These are phyloP conservation scores for Botia almorhae DNA, from an alignment of 2,797 vertebrate species.

Conservation along the genomic window DNA sequence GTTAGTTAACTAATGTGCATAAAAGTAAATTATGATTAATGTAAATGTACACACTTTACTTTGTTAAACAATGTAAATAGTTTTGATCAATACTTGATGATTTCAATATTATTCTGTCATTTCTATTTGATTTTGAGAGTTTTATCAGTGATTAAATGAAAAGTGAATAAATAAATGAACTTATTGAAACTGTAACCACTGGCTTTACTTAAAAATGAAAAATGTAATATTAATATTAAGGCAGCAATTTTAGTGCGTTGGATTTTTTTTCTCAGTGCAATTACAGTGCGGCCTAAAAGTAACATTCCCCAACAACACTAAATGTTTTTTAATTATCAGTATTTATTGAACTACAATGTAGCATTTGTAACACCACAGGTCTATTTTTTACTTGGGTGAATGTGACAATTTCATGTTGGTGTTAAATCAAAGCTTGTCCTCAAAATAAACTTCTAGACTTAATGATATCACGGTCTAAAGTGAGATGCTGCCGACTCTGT, in stretches of 20 bases:
- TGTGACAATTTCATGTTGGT: slow-evolving; percentile 9
- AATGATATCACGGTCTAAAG: slow-evolving; percentile 50
- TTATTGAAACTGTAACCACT: too few species aligned
- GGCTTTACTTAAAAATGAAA: not conserved
- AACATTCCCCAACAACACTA: too few species aligned
- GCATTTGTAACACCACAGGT: not conserved
- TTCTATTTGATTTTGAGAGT: too few species aligned
- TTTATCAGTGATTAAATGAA: too few species aligned
- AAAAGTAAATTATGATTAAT: too few species aligned
- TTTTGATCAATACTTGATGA: not conserved
- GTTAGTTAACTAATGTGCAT: too few species aligned
- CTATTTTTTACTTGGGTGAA: slow-evolving; percentile 5
- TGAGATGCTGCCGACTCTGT: slow-evolving; percentile 45
- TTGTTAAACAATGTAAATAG: too few species aligned
- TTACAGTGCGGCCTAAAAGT: not conserved
- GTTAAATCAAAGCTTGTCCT: not conserved
- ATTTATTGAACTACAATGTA: not conserved
- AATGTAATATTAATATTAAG: too few species aligned
- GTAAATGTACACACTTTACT: too few species aligned
- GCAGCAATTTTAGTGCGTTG: too few species aligned
- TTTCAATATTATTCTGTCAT: not conserved
- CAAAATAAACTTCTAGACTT: slow-evolving; percentile 32
- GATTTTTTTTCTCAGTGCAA: not conserved
- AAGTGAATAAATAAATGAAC: too few species aligned
- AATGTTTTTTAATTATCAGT: not conserved